Evolutionary conservation across 2,888 invertebrate genomes (phyloP), one percentile per base, ranked within the genome.

Genomic region (Panopea generosa): DNA sequence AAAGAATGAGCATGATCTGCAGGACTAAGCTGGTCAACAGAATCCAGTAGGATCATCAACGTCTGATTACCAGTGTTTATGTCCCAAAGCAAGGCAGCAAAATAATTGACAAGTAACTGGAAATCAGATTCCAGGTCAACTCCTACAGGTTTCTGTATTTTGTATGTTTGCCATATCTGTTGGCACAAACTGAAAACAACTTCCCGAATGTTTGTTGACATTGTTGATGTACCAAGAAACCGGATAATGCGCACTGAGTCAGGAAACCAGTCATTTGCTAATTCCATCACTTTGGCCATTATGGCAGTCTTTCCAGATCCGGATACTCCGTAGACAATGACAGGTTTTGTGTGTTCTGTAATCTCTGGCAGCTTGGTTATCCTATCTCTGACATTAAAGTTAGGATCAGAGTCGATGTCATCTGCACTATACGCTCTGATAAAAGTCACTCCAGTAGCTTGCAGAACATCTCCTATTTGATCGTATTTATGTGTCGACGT

Each of bases 281-380:
- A 29, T 20, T 84, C 40, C 6, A 79, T 83, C 2, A 89, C 40
- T 65, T 85, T 83, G 3, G 90, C 87, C 86, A 90, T 86, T 14
- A 90, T 14, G 0, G 90, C 82, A 2, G 90, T 88, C 67, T 90
- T 90, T 6, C 90, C 90, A 47, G 80, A 79, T n/a, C 90, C 90
- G 0, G 90, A 89, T 33, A 63, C 55, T 0, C 90, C 90, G 73
- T 84, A 74, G 0, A 90, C 18, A 22, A 89, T 66, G 7, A 90
- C 26, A 6, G 90, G 89, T 20, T 77, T 78, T 3, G 72, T 77
- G 66, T 72, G 78, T 22, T 69, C 53, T 6, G 66, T 55, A 20
- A 78, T 74, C 2, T 45, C 14, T 22, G 70, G 70, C 14, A 82
- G 59, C 24, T 61, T 40, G 4, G 79, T 75, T 4, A 77, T 38